These are phyloP conservation scores for Paratrypauchen microcephalus DNA, from an alignment of 2,797 vertebrate species.

Conservation along the genomic window DNA sequence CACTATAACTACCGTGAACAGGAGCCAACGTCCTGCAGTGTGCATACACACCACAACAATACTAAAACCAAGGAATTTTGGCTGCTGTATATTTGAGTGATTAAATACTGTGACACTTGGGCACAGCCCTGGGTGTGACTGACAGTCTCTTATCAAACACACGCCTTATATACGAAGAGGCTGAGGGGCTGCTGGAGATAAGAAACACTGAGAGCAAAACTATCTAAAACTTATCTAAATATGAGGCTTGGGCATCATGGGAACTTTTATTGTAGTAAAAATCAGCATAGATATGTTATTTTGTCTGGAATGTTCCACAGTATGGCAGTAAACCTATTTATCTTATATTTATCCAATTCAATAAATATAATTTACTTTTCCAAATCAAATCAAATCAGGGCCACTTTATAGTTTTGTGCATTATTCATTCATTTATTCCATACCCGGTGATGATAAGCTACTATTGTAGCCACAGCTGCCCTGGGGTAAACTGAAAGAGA, in stretches of 20 bases:
- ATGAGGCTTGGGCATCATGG: background rate
- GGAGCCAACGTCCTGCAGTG: background rate
- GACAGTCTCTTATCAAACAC: background rate
- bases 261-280: background rate
- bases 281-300: background rate
- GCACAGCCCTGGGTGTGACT: constrained; percentile 6
- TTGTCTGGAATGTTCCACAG: too few species aligned
- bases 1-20: background rate
- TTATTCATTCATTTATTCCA: too few species aligned
- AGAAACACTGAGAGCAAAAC: background rate
- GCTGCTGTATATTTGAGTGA: background rate
- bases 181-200: background rate
- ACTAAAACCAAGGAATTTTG: background rate
- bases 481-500: too few species aligned
- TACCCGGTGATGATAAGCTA: too few species aligned
- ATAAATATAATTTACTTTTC: too few species aligned
- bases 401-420: too few species aligned
- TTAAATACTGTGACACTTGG: background rate
- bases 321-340: too few species aligned
- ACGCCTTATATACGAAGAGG: background rate
- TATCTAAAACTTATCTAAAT: constrained; percentile 1
- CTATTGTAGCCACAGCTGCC: too few species aligned
- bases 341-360: too few species aligned
- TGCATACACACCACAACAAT: background rate
- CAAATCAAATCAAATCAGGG: too few species aligned